phyloP scores from a whole-genome alignment of 2,888 invertebrate genomes.

The Pachliopta kotzebuea region DNA sequence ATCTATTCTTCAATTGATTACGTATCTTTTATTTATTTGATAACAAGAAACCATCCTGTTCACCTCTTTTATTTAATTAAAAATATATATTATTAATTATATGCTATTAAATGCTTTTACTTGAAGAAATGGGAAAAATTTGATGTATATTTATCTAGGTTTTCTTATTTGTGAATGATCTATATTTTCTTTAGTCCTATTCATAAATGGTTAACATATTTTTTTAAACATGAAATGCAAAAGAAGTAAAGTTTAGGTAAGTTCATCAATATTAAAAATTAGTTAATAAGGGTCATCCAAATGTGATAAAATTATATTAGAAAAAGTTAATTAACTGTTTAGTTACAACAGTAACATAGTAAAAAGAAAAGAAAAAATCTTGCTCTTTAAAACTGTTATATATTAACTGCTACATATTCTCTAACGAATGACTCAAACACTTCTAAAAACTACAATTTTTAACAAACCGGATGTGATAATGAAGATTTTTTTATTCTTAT shows the following conservation, averaged over 20 bases:
- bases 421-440: conserved; percentile 40
- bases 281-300: conserved; percentile 45
- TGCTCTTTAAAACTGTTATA: conserved; percentile 52
- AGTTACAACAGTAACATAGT: conserved; percentile 64
- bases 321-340: conserved; percentile 71
- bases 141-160: background rate
- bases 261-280: conserved; percentile 33
- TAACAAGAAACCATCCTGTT: no score
- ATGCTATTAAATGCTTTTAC: no score
- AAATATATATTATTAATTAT: no score
- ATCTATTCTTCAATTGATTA: background rate
- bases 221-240: conserved; percentile 12
- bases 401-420: conserved; percentile 48
- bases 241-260: conserved; percentile 16
- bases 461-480: background rate
- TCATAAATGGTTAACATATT: conserved; percentile 16
- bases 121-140: background rate
- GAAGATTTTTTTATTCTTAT: background rate
- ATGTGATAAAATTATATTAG: conserved; percentile 50
- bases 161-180: background rate
- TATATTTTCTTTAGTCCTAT: conserved; percentile 3
- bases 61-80: no score
- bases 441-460: background rate
- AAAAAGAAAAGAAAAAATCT: conserved; percentile 53
- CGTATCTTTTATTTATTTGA: background rate